Evolutionary conservation across 2,113 vertebrate genomes (phyloP), one percentile per base, ranked within the genome.

Genomic region (Tympanuchus pallidicinctus): DNA sequence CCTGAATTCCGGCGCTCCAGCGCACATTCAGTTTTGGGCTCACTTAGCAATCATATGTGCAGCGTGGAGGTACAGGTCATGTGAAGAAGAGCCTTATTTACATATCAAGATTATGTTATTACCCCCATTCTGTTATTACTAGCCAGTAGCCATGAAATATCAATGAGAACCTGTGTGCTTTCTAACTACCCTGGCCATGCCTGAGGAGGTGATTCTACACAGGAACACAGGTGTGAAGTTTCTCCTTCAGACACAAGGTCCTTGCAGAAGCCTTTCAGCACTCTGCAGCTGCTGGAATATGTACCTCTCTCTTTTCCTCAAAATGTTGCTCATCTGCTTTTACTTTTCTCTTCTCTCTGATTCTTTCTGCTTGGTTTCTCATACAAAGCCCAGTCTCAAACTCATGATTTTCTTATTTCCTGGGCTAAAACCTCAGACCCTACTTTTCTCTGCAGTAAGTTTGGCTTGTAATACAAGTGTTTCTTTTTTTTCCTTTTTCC

Each of bases 231-330:
- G 6, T n/a, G 36, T 36, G 16, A 45, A 15, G 22, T 38, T 13
- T 11, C 43, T 88, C 20, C 45, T 73, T 69, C 38, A 30, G 43
- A 22, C 24, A 73, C n/a, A 24, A 24, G 63, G 15, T 24, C 8
- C 34, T 50, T 72, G 15, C 34, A 27, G 82, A 92, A 83, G 6
- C 15, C 45, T 86, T 48, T 0, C 3, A 69, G 21, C 13, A 52
- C 3, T 12, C 66, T 65, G 32, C 34, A 87, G 63, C 12, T 81
- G 7, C 43, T 79, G 32, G 22, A 20, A 30, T 0, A 27, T 0
- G 0, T 73, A 25, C 67, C 8, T 71, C 5, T 70, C 4, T 8
- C 1, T 1, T 13, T 66, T 59, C 36, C n/a, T n/a, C 50, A 36
- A 59, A 90, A 57, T 63, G 47, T 57, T 38, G 13, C 61, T 74